Conservation (phyloP, 2,797 vertebrate genomes). For the Muscicapa comitata region DNA sequence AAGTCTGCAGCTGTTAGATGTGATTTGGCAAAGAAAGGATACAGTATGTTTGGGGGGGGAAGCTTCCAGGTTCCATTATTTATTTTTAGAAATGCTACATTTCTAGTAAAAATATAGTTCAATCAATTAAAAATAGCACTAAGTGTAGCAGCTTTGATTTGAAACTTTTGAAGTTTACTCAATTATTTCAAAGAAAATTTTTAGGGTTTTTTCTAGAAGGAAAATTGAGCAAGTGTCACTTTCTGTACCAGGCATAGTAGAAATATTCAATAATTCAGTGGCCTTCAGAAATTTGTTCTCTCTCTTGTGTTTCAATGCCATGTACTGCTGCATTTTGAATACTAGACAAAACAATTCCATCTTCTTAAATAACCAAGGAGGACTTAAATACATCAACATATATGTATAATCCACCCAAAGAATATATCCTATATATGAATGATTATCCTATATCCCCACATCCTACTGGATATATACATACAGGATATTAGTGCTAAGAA, state of each 20-base stretch:
- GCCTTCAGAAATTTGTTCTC: background rate
- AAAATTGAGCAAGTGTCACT: background rate
- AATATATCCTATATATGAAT: background rate
- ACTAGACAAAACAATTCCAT: background rate
- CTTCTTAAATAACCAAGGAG: background rate
- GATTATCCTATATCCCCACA: background rate
- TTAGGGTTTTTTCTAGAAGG: background rate
- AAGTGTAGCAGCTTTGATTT: background rate
- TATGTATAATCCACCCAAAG: background rate
- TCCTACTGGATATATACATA: background rate
- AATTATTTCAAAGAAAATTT: background rate
- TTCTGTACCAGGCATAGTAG: background rate
- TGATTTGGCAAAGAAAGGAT: slow-evolving; percentile 51
- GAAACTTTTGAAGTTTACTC: background rate
- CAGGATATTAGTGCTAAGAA: background rate
- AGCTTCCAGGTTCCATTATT: background rate
- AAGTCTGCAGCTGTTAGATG: slow-evolving; percentile 58
- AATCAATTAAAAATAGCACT: background rate
- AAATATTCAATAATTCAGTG: background rate
- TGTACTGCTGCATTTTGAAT: background rate
- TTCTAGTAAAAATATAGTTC: slow-evolving; percentile 10
- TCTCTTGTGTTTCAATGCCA: background rate
- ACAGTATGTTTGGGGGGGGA: background rate
- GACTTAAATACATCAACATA: background rate
- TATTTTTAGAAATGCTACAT: slow-evolving; percentile 37